phyloP scores from a whole-genome alignment of 2,113 vertebrate genomes.

The Struthio camelus region DNA sequence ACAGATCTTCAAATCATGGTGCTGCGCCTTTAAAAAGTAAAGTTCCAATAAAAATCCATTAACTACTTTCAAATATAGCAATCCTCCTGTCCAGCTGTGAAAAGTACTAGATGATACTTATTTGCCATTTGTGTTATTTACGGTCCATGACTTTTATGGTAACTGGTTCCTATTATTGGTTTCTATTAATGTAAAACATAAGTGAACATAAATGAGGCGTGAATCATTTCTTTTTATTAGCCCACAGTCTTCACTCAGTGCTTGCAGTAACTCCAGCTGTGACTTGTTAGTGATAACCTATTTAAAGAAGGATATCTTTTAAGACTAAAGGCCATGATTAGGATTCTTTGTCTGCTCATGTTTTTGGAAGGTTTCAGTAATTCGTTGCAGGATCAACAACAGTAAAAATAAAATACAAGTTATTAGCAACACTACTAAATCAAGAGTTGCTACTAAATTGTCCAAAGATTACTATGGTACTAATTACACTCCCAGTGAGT shows the following conservation, averaged over 20 bases:
- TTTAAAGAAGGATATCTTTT: conserved; percentile 78
- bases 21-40: conserved; percentile 81
- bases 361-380: conserved; percentile 54
- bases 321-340: conserved; percentile 70
- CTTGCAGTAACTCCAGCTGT: conserved; percentile 82
- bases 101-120: conserved; percentile 88
- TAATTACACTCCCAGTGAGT: not conserved
- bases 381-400: conserved; percentile 33
- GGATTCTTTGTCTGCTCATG: conserved; percentile 68
- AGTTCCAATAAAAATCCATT: conserved; percentile 83
- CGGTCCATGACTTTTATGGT: conserved; percentile 92
- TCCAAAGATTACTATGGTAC: not conserved
- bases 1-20: not conserved
- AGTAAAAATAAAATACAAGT: conserved; percentile 25
- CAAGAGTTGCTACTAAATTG: not conserved
- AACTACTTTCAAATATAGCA: conserved; percentile 82
- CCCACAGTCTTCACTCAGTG: conserved; percentile 79
- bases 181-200: conserved; percentile 98
- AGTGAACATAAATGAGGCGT: conserved; percentile 95
- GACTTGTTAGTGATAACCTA: conserved; percentile 86
- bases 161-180: conserved; percentile 94
- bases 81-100: conserved; percentile 85
- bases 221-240: conserved; percentile 94
- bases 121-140: conserved; percentile 97
- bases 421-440: conserved; percentile 28